A percentile compares a stretch with the other conserved stretches of the same genome.
These are phyloP conservation scores for Malthinus flaveolus DNA, from an alignment of 2,888 invertebrate species.

Conservation along the genomic window DNA sequence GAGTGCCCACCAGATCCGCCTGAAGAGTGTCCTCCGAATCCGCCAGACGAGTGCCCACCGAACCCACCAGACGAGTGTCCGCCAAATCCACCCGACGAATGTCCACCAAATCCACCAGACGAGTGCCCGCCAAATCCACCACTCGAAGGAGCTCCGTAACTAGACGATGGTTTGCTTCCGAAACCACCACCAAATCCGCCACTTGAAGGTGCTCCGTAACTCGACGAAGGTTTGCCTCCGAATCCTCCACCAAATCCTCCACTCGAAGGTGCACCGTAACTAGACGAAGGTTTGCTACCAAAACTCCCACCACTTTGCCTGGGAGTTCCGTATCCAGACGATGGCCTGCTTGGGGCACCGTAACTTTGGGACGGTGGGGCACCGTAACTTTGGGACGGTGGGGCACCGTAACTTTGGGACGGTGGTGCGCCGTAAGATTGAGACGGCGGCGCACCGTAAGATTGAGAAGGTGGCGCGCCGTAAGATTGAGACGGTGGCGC, in stretches of 20 bases:
- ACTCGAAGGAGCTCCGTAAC: constrained; percentile 44
- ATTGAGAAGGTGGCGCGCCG: constrained; percentile 26
- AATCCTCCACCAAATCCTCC: constrained; percentile 28
- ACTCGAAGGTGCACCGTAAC: constrained; percentile 45
- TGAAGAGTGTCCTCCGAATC: constrained; percentile 6
- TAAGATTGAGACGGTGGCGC: constrained; percentile 17
- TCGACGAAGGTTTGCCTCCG: constrained; percentile 43
- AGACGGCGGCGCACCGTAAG: constrained; percentile 33
- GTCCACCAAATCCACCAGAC: background rate
- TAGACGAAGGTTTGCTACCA: constrained; percentile 26
- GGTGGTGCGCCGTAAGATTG: constrained; percentile 10
- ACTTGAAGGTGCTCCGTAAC: constrained; percentile 47
- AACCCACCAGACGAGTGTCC: constrained; percentile 1
- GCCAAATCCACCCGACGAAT: constrained; percentile 28
- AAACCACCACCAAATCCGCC: background rate
- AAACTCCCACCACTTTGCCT: constrained; percentile 5
- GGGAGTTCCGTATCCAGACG: constrained; percentile 37
- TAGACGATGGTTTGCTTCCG: constrained; percentile 17
- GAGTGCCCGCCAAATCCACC: constrained; percentile 36
- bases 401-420: constrained; percentile 40
- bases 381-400: constrained; percentile 49
- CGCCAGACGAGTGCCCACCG: background rate
- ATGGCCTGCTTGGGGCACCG: constrained; percentile 11
- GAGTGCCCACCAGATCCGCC: background rate
- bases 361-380: constrained; percentile 37